These are phyloP conservation scores for Hylaeus anthracinus DNA, from an alignment of 1,140 invertebrate genomes.

Conservation along the genomic window DNA sequence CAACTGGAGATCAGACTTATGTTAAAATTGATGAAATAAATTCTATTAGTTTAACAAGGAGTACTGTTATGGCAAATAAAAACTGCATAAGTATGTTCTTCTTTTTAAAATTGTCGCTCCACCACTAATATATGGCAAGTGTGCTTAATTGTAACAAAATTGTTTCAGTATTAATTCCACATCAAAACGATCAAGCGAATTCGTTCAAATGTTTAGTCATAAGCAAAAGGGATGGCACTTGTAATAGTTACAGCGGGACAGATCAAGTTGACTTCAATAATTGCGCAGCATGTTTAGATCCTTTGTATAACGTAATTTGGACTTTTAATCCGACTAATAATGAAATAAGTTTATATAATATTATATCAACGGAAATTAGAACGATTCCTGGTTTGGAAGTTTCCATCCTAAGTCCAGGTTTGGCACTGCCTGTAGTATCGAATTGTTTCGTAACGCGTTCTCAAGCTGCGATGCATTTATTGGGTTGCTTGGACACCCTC, in stretches of 20 bases:
- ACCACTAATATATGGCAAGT: slow-evolving; percentile 14
- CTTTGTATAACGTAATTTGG: slow-evolving; percentile 92
- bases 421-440: slow-evolving; percentile 89
- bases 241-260: slow-evolving; percentile 88
- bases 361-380: slow-evolving; percentile 86
- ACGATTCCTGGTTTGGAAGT: slow-evolving; percentile 74
- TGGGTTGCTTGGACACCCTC: slow-evolving; percentile 94
- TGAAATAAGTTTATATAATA: slow-evolving; percentile 91
- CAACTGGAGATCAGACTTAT: slow-evolving; percentile 97
- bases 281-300: slow-evolving; percentile 91
- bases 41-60: slow-evolving; percentile 90
- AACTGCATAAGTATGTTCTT: slow-evolving; percentile 87
- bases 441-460: slow-evolving; percentile 88
- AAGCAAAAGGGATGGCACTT: slow-evolving; percentile 91
- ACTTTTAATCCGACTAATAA: slow-evolving; percentile 88
- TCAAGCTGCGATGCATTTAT: slow-evolving; percentile 92
- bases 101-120: slow-evolving; percentile 39
- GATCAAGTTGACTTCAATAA: slow-evolving; percentile 91
- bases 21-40: slow-evolving; percentile 98
- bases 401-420: slow-evolving; percentile 87
- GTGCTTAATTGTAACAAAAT: slow-evolving; percentile 25
- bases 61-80: slow-evolving; percentile 94
- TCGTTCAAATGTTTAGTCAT: slow-evolving; percentile 92
- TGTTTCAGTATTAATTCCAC: slow-evolving; percentile 86
- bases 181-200: slow-evolving; percentile 84